Evolutionary conservation across 2,888 invertebrate species (phyloP), one percentile per base, ranked within the genome.

Genomic region (Caenorhabditis doughertyi): DNA sequence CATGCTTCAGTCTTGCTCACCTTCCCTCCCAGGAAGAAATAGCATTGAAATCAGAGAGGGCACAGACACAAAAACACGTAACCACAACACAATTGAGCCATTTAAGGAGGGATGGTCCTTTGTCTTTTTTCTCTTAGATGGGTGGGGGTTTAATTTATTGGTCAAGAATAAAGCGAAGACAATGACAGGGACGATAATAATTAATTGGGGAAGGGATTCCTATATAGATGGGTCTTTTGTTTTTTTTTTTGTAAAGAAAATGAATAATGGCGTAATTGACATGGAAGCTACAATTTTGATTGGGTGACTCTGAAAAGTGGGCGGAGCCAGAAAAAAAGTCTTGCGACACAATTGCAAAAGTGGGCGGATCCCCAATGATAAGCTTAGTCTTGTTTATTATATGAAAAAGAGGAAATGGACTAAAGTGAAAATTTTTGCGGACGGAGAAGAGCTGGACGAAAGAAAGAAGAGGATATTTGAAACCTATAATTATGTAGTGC

Each of bases 141-240:
- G n/a, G n/a, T n/a, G n/a, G n/a, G n/a, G n/a, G n/a, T 51, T 64
- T 64, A 64, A 64, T 64, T 64, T 64, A 64, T 64, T 27, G 62
- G 39, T 58, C 35, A n/a, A n/a, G 39, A 58, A 13, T n/a, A 23
- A 25, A n/a, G 27, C 13, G 21, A 53, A 16, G 25, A 62, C 60
- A 62, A 62, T 44, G 60, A 44, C 60, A 25, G 44, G n/a, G 27
- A 18, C 42, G 44, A 44, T 44, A 18, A 27, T 32, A 44, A 62
- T 62, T 62, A 62, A 62, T 62, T 44, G 55, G 55, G 32, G 51
- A 5, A 51, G 39, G 32, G 18, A 58, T 58, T 62, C 44, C 44
- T 27, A n/a, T 16, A 62, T 25, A 25, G 16, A 18, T 23, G 13
- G 2, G 39, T 5, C 9, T 42, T 62, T 44, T 11, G 39, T 60